Conservation (phyloP, 2,113 vertebrate species). For the Henicopernis longicauda region DNA sequence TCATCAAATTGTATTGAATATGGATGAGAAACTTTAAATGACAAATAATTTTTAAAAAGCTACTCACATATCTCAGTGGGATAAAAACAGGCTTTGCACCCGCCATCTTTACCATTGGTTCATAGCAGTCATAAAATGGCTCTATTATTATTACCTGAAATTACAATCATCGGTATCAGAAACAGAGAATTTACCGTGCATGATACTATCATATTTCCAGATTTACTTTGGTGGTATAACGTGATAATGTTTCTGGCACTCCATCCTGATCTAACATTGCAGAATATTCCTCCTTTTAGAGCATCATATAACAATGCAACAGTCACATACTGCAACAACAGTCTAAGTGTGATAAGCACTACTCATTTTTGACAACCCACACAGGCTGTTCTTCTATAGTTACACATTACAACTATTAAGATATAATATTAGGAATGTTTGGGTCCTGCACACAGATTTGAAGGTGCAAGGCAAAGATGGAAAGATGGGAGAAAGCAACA, state of each 20-base stretch:
- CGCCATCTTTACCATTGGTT: slow-evolving; percentile 92
- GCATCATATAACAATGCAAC: neutral
- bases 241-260: neutral
- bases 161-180: neutral
- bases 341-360: neutral
- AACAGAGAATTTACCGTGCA: neutral
- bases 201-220: neutral
- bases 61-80: slow-evolving; percentile 85
- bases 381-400: neutral
- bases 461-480: neutral
- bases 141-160: slow-evolving; percentile 94
- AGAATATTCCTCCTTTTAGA: neutral
- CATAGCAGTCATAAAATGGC: slow-evolving; percentile 93
- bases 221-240: neutral
- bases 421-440: neutral
- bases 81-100: slow-evolving; percentile 89
- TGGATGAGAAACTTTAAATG: neutral
- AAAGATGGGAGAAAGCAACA: neutral
- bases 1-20: neutral
- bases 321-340: too few species aligned
- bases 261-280: neutral
- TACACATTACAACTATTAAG: neutral
- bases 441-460: neutral
- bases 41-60: neutral
- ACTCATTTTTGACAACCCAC: neutral